Evolutionary conservation across 2,113 vertebrate species (phyloP).

Genomic region (Archilochus colubris): DNA sequence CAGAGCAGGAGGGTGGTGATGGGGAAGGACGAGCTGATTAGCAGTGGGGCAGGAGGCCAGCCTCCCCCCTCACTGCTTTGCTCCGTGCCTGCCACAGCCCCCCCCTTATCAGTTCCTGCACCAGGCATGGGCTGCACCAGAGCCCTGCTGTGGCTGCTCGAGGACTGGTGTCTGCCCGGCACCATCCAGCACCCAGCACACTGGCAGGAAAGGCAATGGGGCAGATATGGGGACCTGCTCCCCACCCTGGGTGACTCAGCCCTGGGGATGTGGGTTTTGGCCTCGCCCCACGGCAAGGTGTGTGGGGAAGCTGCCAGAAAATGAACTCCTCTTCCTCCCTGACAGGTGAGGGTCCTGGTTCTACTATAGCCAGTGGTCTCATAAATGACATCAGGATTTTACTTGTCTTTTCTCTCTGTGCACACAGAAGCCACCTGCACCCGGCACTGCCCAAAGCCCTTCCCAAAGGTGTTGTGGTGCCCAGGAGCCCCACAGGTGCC

Average conservation of each 20-base stretch:
- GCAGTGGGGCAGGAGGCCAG: background rate
- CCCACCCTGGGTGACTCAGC: background rate
- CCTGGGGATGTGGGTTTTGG: background rate
- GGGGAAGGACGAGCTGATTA: background rate
- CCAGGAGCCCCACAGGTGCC: background rate
- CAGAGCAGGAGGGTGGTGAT: fast-evolving
- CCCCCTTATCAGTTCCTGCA: slow-evolving; percentile 1
- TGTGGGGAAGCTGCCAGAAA: background rate
- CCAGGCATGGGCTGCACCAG: fast-evolving
- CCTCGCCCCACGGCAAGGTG: fast-evolving
- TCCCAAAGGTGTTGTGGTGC: background rate
- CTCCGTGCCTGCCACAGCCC: fast-evolving
- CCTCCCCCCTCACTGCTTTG: fast-evolving
- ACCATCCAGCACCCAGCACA: background rate
- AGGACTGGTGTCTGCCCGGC: fast-evolving
- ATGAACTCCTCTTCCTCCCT: background rate
- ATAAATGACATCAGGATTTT: background rate
- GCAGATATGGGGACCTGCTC: fast-evolving
- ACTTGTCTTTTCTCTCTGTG: background rate
- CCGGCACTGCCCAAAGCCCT: background rate
- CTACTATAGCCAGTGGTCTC: background rate
- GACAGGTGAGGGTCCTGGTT: fast-evolving
- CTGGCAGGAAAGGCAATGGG: background rate
- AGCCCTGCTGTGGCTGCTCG: fast-evolving
- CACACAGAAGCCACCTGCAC: fast-evolving